These are phyloP conservation scores for Setophaga kirtlandii DNA, from an alignment of 2,113 vertebrate species.

Conservation along the genomic window DNA sequence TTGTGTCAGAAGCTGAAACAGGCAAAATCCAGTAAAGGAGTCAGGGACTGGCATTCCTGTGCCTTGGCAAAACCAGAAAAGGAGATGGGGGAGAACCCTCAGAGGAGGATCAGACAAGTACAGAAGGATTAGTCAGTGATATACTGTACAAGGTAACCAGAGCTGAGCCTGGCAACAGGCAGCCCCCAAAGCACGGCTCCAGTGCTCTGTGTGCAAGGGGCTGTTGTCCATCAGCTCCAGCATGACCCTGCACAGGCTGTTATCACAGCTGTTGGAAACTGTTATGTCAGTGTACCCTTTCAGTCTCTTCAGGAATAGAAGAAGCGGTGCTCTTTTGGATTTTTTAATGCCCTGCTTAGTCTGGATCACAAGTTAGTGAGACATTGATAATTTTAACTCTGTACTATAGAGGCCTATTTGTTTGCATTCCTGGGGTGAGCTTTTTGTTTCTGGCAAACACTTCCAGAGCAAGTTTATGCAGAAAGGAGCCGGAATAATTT, in stretches of 20 bases:
- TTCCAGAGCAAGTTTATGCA: not conserved
- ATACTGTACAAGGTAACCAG: conserved; percentile 8
- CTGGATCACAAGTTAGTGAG: conserved; percentile 40
- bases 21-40: not conserved
- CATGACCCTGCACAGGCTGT: conserved; percentile 20
- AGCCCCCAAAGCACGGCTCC: not conserved
- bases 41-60: not conserved
- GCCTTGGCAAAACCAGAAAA: conserved; percentile 44
- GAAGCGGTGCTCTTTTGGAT: conserved; percentile 33
- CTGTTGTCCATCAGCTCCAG: conserved; percentile 61
- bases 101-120: not conserved
- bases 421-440: not conserved
- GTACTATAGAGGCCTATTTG: not conserved
- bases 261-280: conserved; percentile 74
- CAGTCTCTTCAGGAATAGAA: conserved; percentile 50
- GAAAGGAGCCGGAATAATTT: not conserved
- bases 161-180: not conserved
- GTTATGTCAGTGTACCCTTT: conserved; percentile 66
- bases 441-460: not conserved
- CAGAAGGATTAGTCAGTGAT: not conserved
- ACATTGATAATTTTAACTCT: conserved; percentile 25
- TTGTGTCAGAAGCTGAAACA: not conserved
- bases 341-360: conserved; percentile 25
- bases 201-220: not conserved
- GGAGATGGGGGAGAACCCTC: not conserved